These are phyloP conservation scores for Pelochelys cantorii DNA, from an alignment of 2,797 vertebrate species.

Conservation along the genomic window DNA sequence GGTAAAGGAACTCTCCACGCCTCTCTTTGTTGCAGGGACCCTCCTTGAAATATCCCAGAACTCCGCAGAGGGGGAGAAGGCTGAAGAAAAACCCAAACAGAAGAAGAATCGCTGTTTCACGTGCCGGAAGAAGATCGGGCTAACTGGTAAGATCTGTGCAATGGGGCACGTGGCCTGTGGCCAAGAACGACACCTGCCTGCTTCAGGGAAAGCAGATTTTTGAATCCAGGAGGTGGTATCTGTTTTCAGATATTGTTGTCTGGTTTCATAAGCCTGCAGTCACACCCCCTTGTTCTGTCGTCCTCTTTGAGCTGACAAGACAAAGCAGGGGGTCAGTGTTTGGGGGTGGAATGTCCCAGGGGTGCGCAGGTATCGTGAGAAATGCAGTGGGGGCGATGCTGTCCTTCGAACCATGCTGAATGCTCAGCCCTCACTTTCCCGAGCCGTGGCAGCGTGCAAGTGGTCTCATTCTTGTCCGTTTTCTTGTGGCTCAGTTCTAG, in stretches of 20 bases:
- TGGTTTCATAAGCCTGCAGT: background rate
- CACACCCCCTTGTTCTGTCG: background rate
- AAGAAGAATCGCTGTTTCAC: conserved; percentile 94
- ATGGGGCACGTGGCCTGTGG: background rate
- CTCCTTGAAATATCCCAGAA: conserved; percentile 83
- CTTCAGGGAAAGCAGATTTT: background rate
- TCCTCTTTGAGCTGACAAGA: background rate
- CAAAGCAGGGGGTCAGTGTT: background rate
- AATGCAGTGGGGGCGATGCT: background rate
- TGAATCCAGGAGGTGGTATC: background rate
- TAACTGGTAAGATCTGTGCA: conserved; percentile 83
- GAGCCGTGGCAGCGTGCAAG: background rate
- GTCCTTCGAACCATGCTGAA: background rate
- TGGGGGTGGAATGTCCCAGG: background rate
- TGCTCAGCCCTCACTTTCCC: background rate
- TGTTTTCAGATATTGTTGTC: background rate
- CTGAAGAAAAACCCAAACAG: conserved; percentile 88
- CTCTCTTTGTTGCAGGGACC: conserved; percentile 74
- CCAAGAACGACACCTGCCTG: background rate
- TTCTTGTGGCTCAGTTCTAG: background rate
- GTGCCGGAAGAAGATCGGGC: conserved; percentile 93
- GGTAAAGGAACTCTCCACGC: background rate
- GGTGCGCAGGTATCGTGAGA: background rate
- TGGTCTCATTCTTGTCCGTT: background rate
- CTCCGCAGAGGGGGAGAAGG: conserved; percentile 86